A percentile compares a stretch with the other conserved stretches of the same genome.
Evolutionary conservation across 1,140 invertebrate species (phyloP).

Genomic region (Drosophila baimaii): DNA sequence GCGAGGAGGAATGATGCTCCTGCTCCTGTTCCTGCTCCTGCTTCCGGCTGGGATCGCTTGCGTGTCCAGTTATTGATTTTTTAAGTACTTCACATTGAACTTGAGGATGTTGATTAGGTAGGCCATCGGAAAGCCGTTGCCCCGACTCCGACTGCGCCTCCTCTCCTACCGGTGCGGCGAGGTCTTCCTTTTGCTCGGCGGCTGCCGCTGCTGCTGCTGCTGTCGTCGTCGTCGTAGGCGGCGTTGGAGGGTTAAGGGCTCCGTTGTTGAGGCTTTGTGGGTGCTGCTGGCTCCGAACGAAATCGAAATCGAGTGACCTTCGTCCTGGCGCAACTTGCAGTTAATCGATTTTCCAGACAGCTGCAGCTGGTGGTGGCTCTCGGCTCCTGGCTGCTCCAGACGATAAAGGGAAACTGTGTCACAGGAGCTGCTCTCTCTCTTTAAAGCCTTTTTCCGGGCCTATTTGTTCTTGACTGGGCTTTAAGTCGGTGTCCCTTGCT

Average conservation of each 20-base stretch:
- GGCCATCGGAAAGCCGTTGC: constrained; percentile 62
- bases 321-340: constrained; percentile 13
- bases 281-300: constrained; percentile 43
- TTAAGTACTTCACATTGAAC: constrained; percentile 84
- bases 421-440: not conserved
- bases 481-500: constrained; percentile 22
- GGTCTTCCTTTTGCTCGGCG: constrained; percentile 67
- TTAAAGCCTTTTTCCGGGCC: not conserved
- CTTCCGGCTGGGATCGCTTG: constrained; percentile 4
- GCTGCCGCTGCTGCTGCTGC: constrained; percentile 38
- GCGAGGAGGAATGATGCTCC: not conserved
- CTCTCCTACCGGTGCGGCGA: constrained; percentile 80
- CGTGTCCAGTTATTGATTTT: constrained; percentile 78
- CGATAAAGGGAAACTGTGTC: constrained; percentile 54
- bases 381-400: not conserved
- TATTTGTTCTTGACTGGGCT: not conserved
- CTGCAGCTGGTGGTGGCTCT: constrained; percentile 17
- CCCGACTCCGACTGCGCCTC: constrained; percentile 9
- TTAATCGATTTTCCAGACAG: constrained; percentile 48
- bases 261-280: constrained; percentile 81
- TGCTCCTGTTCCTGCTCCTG: not conserved
- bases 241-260: constrained; percentile 65
- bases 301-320: constrained; percentile 58
- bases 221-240: constrained; percentile 48
- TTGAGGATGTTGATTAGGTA: constrained; percentile 83